Conservation (phyloP, 2,797 vertebrate species). For the Ceyx erithaca region DNA sequence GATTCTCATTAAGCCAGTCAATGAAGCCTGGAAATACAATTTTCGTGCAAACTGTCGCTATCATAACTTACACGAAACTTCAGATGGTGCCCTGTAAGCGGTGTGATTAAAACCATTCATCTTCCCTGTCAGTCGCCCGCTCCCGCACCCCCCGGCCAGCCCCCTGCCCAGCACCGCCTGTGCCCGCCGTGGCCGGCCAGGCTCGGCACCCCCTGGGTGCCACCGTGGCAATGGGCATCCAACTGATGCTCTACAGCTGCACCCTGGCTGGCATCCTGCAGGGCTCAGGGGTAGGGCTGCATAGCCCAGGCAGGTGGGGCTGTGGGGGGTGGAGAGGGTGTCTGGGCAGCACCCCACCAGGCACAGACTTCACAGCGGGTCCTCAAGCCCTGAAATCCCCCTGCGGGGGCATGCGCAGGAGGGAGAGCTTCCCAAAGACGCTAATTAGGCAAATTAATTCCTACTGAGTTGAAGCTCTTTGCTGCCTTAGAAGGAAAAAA, state of each 20-base stretch:
- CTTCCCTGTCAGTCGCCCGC: constrained; percentile 74
- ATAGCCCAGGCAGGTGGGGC: background rate
- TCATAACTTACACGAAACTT: constrained; percentile 84
- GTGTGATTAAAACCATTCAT: constrained; percentile 88
- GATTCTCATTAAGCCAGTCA: constrained; percentile 87
- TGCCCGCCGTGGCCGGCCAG: background rate
- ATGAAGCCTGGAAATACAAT: constrained; percentile 87
- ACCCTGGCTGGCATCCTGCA: fast-evolving
- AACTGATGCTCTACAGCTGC: background rate
- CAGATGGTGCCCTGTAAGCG: constrained; percentile 77
- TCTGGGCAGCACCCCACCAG: background rate
- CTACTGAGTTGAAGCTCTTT: constrained; percentile 13
- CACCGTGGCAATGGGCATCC: fast-evolving
- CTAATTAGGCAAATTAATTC: constrained; percentile 72
- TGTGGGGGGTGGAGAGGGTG: no score
- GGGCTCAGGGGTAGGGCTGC: fast-evolving
- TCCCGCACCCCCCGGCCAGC: constrained; percentile 58
- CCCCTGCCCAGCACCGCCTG: fast-evolving
- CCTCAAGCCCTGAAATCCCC: background rate
- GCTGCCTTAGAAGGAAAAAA: background rate
- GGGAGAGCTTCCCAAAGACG: constrained; percentile 4
- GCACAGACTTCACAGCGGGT: fast-evolving
- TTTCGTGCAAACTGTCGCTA: constrained; percentile 85
- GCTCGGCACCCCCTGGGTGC: background rate
- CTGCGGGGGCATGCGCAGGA: background rate